Evolutionary conservation across 1,140 invertebrate genomes (phyloP), one percentile per base, ranked within the genome.

Genomic region (Cydia splendana): DNA sequence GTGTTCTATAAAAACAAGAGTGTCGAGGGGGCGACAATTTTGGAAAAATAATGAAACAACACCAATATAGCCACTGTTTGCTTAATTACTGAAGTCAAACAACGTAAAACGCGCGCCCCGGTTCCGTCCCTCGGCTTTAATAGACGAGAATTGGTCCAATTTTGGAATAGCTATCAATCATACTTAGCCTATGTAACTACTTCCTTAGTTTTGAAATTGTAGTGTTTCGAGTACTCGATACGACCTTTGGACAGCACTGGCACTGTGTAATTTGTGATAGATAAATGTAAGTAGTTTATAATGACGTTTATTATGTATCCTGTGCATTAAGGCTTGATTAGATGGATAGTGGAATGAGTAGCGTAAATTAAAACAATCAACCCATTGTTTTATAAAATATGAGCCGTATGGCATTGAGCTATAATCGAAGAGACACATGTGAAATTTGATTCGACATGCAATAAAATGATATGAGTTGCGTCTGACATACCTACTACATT

Each of bases 131-230:
- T 84, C 88, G 84, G 84, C 82, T 85, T 86, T 82, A 82, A 71
- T 71, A 83, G 69, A 74, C 65, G 77, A 80, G 85, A 91, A 91
- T 90, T 89, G 86, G 76, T 82, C 82, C 88, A 91, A 91, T 89
- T 91, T 88, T 79, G 86, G 82, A 79, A 84, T 80, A 77, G 78
- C 79, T 78, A 92, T 92, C 87, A 89, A 92, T 92, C 89, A 88
- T 85, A 89, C 84, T 92, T 92, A 87, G 81, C 77, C 42, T 76
- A 79, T 75, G 65, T 51, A 78, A 79, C 78, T 79, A 81, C 82
- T 87, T 85, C 82, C 80, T 85, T 79, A 79, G 78, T 84, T 84
- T 83, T 75, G 82, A 81, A 78, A 71, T 69, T 71, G 67, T 71
- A 71, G 67, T 71, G 67, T 71, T 71, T 71, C 15, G 67, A 38